phyloP scores from a whole-genome alignment of 64 coral and sea anemone genomes.

The Hydrozoanthus tunicans region DNA sequence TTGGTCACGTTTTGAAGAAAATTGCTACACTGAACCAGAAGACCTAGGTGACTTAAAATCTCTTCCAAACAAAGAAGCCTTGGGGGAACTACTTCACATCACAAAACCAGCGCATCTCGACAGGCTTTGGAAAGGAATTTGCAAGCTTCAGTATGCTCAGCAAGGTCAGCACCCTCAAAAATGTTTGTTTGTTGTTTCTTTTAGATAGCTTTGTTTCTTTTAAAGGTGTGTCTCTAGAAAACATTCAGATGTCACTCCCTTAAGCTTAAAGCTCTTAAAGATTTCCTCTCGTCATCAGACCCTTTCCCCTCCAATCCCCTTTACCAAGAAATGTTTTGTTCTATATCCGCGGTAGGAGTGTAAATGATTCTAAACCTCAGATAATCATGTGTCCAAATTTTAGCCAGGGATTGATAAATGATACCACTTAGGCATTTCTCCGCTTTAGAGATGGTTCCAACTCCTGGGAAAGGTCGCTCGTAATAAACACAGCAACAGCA shows the following conservation, averaged over 20 bases:
- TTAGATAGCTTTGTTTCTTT: neutral
- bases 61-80: slow-evolving; percentile 32
- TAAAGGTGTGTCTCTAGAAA: neutral
- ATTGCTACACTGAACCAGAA: slow-evolving; percentile 69
- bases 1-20: slow-evolving; percentile 61
- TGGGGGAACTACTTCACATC: slow-evolving; percentile 55
- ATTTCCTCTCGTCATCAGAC: too few relatives aligned
- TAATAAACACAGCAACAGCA: too few relatives aligned
- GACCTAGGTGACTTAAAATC: slow-evolving; percentile 74
- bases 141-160: slow-evolving; percentile 66
- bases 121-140: slow-evolving; percentile 34
- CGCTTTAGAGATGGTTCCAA: too few relatives aligned
- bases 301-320: too few relatives aligned
- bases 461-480: too few relatives aligned
- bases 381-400: too few relatives aligned
- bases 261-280: neutral
- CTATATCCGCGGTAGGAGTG: too few relatives aligned
- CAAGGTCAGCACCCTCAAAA: slow-evolving; percentile 24
- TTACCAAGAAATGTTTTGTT: too few relatives aligned
- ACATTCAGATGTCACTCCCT: neutral
- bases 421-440: too few relatives aligned
- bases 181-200: neutral
- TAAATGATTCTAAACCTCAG: too few relatives aligned
- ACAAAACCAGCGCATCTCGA: slow-evolving; percentile 60
- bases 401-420: too few relatives aligned